phyloP scores from a whole-genome alignment of 2,888 invertebrate genomes.

The Mesorhabditis spiculigera region DNA sequence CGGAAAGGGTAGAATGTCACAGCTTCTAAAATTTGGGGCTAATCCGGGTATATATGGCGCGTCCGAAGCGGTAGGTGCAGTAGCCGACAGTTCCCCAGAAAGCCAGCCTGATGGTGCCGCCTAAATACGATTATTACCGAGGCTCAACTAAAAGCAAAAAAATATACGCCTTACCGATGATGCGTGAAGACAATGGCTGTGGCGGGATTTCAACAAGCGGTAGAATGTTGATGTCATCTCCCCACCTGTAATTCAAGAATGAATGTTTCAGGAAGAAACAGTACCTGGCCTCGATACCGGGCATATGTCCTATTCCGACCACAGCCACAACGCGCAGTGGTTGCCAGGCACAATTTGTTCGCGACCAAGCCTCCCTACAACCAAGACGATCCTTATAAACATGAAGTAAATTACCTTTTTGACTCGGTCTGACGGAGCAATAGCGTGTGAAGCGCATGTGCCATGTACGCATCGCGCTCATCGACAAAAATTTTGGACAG shows the following conservation, averaged over 20 bases:
- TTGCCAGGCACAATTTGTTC: background rate
- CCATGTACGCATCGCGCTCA: constrained; percentile 86
- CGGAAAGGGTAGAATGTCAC: too few relatives aligned
- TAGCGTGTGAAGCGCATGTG: constrained; percentile 65
- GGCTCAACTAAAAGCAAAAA: background rate
- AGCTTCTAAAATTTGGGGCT: too few relatives aligned
- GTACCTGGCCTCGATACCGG: constrained; percentile 76
- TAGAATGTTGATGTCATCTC: constrained; percentile 59
- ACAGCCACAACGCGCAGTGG: constrained; percentile 78
- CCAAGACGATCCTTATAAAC: background rate
- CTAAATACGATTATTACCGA: constrained; percentile 11
- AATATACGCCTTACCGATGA: background rate
- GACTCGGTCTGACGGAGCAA: constrained; percentile 28
- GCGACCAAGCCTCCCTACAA: background rate
- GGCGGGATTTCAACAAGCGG: constrained; percentile 31
- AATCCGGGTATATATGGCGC: too few relatives aligned
- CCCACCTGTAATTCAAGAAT: constrained; percentile 65
- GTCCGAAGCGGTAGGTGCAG: constrained; percentile 19
- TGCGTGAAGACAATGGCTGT: constrained; percentile 12
- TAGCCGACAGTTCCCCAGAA: constrained; percentile 38
- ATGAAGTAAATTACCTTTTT: constrained; percentile 18
- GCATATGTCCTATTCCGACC: constrained; percentile 93
- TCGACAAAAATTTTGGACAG: constrained; percentile 73
- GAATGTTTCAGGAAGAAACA: too few relatives aligned
- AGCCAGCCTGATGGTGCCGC: constrained; percentile 20